Percentiles rank a stretch among this genome's conserved stretches.
These are phyloP conservation scores for Pilophorus perplexus DNA, from an alignment of 2,888 invertebrate genomes.

Conservation along the genomic window DNA sequence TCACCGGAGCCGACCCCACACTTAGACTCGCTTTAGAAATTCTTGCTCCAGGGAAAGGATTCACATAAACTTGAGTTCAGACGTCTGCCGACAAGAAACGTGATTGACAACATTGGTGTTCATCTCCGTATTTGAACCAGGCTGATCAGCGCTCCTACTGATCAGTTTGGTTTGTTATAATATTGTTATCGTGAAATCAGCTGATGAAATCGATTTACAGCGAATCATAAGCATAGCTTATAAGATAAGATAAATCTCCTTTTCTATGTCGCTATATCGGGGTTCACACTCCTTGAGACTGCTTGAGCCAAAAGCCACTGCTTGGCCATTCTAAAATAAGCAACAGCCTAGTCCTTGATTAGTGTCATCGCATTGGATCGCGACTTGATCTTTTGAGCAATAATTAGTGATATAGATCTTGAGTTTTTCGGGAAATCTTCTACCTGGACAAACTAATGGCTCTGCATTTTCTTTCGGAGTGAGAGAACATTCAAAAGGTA, in stretches of 20 bases:
- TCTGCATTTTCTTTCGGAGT: conserved; percentile 1
- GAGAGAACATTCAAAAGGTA: conserved; percentile 1
- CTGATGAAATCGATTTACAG: conserved; percentile 17
- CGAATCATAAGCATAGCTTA: conserved; percentile 40
- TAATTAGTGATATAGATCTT: too few relatives aligned
- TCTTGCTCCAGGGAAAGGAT: too few relatives aligned
- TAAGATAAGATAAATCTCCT: too few relatives aligned
- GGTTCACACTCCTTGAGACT: conserved; percentile 41
- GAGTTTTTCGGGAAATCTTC: background rate
- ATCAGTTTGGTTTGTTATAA: too few relatives aligned
- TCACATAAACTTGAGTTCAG: too few relatives aligned
- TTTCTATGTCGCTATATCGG: conserved; percentile 48
- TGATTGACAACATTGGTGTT: too few relatives aligned
- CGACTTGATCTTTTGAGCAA: background rate
- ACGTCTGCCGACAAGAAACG: too few relatives aligned
- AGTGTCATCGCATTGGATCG: conserved; percentile 41
- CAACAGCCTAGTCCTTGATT: conserved; percentile 42
- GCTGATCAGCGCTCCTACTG: too few relatives aligned
- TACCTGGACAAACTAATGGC: conserved; percentile 8
- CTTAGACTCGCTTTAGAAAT: too few relatives aligned
- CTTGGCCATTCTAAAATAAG: conserved; percentile 42
- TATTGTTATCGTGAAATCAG: conserved; percentile 16
- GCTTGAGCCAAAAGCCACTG: conserved; percentile 42
- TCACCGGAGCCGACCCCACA: too few relatives aligned
- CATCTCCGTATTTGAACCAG: too few relatives aligned